Evolutionary conservation across 2,797 vertebrate genomes (phyloP).

Genomic region (Mastacembelus armatus): DNA sequence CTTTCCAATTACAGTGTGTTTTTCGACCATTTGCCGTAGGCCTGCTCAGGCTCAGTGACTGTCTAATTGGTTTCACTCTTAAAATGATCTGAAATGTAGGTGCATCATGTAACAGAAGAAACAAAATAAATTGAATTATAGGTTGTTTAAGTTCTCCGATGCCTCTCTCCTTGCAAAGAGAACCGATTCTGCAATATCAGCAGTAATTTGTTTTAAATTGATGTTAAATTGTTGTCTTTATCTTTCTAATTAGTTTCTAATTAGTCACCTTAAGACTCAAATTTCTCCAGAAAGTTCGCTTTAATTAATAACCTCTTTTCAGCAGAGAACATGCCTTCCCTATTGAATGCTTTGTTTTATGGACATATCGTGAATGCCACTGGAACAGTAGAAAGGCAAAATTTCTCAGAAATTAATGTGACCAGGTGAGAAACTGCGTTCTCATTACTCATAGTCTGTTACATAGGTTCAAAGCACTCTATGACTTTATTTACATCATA

Average conservation of each 20-base stretch:
- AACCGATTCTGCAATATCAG: conserved; percentile 32
- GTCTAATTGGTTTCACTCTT: conserved; percentile 28
- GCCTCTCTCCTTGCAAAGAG: conserved; percentile 2
- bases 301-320: neutral
- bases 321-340: neutral
- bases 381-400: too few relatives aligned
- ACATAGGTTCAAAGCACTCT: neutral
- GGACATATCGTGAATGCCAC: too few relatives aligned
- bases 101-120: conserved; percentile 27
- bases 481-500: neutral
- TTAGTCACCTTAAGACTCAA: conserved; percentile 45
- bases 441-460: too few relatives aligned
- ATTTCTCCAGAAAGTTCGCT: conserved; percentile 29
- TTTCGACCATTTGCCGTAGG: conserved; percentile 40
- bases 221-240: conserved; percentile 38
- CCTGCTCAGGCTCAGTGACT: conserved; percentile 12
- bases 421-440: neutral
- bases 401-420: too few relatives aligned
- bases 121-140: conserved; percentile 48
- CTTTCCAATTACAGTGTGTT: conserved; percentile 58
- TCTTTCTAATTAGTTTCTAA: too few relatives aligned
- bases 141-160: conserved; percentile 29
- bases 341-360: neutral
- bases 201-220: conserved; percentile 39
- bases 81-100: conserved; percentile 34